A percentile compares a stretch with the other conserved stretches of the same genome.
Conservation (phyloP, 2,113 vertebrate species). For the Cheilinus undulatus region DNA sequence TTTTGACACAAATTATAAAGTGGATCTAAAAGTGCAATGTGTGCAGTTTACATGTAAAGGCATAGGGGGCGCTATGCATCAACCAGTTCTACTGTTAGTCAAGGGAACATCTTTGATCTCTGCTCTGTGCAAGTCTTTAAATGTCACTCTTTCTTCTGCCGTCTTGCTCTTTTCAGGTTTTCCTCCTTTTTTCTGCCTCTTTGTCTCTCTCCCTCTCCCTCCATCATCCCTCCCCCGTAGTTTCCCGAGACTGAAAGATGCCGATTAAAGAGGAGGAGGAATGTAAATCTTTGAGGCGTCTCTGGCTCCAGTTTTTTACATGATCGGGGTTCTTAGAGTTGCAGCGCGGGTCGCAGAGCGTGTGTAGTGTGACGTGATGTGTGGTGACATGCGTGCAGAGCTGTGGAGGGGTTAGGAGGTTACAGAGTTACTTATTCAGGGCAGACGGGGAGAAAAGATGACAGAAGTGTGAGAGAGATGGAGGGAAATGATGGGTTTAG, state of each 20-base stretch:
- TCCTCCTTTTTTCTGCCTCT: neutral
- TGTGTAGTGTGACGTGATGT: constrained; percentile 55
- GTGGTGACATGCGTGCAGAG: constrained; percentile 64
- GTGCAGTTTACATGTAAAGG: constrained; percentile 17
- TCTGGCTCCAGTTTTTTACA: constrained; percentile 43
- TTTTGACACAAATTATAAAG: neutral
- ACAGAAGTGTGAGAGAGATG: neutral
- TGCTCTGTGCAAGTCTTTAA: neutral
- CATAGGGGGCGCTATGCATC: constrained; percentile 60
- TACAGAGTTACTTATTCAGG: constrained; percentile 46
- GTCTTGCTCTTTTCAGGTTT: neutral
- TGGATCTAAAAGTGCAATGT: neutral
- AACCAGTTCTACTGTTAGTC: neutral
- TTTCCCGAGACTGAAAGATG: constrained; percentile 21
- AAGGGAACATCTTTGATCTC: neutral
- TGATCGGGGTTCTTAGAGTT: constrained; percentile 69
- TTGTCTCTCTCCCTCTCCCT: neutral
- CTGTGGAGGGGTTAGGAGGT: constrained; percentile 52
- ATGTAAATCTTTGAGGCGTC: constrained; percentile 37
- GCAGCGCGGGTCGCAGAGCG: constrained; percentile 29
- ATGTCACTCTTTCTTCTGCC: neutral
- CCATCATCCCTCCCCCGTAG: neutral
- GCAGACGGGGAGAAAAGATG: constrained; percentile 4
- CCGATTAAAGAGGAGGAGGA: constrained; percentile 24
- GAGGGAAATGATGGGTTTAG: neutral